These are phyloP conservation scores for Pogona vitticeps DNA, from an alignment of 2,113 vertebrate genomes.

Conservation along the genomic window DNA sequence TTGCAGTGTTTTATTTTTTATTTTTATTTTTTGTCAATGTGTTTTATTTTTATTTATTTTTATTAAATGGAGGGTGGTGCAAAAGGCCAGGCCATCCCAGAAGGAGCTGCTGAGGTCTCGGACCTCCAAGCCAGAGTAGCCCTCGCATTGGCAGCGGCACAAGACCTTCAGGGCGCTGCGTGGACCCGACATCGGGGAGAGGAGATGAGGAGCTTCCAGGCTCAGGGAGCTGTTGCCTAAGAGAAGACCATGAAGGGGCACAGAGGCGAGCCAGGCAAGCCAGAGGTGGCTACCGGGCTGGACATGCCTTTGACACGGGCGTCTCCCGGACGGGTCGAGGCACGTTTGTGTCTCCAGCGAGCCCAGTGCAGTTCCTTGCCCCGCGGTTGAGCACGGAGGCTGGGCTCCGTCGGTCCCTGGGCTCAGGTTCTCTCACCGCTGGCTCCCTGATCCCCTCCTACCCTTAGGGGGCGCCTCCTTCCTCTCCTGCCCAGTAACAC, in stretches of 20 bases:
- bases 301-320: conserved; percentile 13
- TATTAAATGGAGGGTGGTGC: conserved; percentile 96
- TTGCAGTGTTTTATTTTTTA: too few relatives aligned
- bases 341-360: background rate
- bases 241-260: background rate
- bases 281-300: background rate
- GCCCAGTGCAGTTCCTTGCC: background rate
- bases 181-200: conserved; percentile 82
- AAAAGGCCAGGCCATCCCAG: conserved; percentile 94
- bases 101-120: conserved; percentile 93
- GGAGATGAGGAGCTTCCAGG: background rate
- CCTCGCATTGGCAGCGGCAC: conserved; percentile 89
- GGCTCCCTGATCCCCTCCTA: conserved; percentile 15
- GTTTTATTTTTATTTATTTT: too few relatives aligned
- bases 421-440: conserved; percentile 9
- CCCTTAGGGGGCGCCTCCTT: conserved; percentile 18
- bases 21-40: too few relatives aligned
- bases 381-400: conserved; percentile 6
- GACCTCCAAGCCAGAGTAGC: conserved; percentile 87
- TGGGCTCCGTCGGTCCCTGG: background rate
- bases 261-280: too few relatives aligned
- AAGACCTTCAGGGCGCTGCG: conserved; percentile 89
- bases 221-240: conserved; percentile 6
- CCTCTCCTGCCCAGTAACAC: conserved; percentile 22
- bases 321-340: background rate